Percentiles rank a stretch among this genome's conserved stretches.
These are phyloP conservation scores for Epinotia ramella DNA, from an alignment of 2,888 invertebrate species.

Conservation along the genomic window DNA sequence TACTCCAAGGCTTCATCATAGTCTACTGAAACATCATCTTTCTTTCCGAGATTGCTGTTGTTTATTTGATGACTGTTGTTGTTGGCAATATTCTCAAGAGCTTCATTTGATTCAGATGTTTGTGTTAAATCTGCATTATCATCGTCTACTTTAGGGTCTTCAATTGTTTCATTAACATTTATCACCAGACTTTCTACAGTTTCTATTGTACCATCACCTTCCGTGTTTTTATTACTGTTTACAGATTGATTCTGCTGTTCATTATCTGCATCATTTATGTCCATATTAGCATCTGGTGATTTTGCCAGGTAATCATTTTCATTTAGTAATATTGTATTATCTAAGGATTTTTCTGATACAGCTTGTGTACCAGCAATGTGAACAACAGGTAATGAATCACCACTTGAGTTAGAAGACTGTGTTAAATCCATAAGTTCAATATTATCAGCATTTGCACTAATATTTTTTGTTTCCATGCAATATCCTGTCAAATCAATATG, in stretches of 20 bases:
- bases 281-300: constrained; percentile 50
- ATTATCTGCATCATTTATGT: constrained; percentile 19
- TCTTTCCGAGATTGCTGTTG: constrained; percentile 60
- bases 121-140: constrained; percentile 68
- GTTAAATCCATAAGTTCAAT: constrained; percentile 62
- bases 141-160: constrained; percentile 10
- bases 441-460: constrained; percentile 36
- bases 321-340: constrained; percentile 60
- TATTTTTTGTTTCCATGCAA: constrained; percentile 24
- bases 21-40: constrained; percentile 69
- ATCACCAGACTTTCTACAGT: constrained; percentile 23
- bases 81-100: constrained; percentile 39
- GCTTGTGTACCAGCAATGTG: constrained; percentile 53
- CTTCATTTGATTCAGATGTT: constrained; percentile 55
- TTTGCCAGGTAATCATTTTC: constrained; percentile 44
- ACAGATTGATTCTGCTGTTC: not conserved
- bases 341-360: constrained; percentile 49
- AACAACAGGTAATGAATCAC: constrained; percentile 62
- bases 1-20: constrained; percentile 69
- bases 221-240: not conserved
- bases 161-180: constrained; percentile 31
- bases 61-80: constrained; percentile 35
- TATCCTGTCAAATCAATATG: constrained; percentile 12
- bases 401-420: constrained; percentile 65
- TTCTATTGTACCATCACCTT: not conserved